Evolutionary conservation across 2,113 vertebrate genomes (phyloP).

Genomic region (Amphilophus citrinellus): DNA sequence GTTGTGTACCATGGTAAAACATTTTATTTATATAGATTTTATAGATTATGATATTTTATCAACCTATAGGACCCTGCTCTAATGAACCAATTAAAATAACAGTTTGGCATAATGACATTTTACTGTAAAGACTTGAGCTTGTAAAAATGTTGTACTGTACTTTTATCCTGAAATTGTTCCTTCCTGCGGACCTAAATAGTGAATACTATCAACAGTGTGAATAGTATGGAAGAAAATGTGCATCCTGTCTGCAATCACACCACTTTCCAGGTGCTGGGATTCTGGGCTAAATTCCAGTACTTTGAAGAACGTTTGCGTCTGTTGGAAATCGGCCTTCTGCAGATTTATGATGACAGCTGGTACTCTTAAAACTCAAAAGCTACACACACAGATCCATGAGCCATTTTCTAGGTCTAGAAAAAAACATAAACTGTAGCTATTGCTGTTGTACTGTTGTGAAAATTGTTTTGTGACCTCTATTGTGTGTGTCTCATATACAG

Average conservation of each 20-base stretch:
- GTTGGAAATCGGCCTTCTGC: conserved; percentile 27
- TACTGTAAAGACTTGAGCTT: background rate
- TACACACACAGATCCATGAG: conserved; percentile 26
- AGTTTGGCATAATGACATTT: background rate
- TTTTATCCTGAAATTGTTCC: background rate
- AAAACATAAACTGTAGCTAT: background rate
- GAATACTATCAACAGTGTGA: conserved; percentile 3
- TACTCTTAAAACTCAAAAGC: conserved; percentile 30
- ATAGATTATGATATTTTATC: background rate
- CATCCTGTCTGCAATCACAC: background rate
- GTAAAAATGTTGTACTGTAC: background rate
- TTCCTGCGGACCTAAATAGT: background rate
- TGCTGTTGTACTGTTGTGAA: background rate
- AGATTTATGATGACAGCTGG: conserved; percentile 45
- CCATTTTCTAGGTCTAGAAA: background rate
- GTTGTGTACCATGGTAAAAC: background rate
- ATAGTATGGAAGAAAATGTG: background rate
- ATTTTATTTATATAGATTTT: background rate
- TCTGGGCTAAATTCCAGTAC: conserved; percentile 33
- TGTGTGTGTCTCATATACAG: background rate
- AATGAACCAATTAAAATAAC: background rate
- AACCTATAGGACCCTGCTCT: background rate
- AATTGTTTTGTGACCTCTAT: background rate
- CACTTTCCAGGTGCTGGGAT: conserved; percentile 32
- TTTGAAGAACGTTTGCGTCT: conserved; percentile 41